Percentiles rank a stretch among this genome's conserved stretches.
These are phyloP conservation scores for Lasioglossum villosulum DNA, from an alignment of 2,888 invertebrate genomes.

Conservation along the genomic window DNA sequence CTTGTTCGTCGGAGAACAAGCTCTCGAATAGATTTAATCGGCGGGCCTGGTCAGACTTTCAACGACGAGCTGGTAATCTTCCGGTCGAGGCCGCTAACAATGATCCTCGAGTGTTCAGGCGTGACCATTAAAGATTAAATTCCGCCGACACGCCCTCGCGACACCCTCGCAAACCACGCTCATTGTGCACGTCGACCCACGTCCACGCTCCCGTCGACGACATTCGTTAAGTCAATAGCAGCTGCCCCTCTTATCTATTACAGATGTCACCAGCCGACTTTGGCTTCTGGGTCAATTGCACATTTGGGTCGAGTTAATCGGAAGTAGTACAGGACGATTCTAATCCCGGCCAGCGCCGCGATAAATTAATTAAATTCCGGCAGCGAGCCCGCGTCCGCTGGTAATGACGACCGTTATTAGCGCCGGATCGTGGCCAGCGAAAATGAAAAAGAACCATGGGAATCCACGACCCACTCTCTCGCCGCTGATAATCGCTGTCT, in stretches of 20 bases:
- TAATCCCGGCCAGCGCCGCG: constrained; percentile 31
- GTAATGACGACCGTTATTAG: constrained; percentile 14
- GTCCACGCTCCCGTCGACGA: constrained; percentile 49
- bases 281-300: constrained; percentile 66
- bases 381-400: constrained; percentile 21
- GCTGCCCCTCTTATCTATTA: constrained; percentile 70
- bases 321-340: constrained; percentile 48
- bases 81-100: constrained; percentile 12
- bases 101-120: constrained; percentile 11
- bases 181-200: constrained; percentile 35
- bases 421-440: neutral
- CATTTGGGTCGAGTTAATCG: constrained; percentile 68
- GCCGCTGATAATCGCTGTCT: neutral
- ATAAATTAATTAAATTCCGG: constrained; percentile 57
- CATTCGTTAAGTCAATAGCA: constrained; percentile 69
- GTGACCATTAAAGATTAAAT: constrained; percentile 37
- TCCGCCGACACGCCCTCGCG: neutral
- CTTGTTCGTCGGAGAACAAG: neutral
- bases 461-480: neutral
- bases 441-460: neutral
- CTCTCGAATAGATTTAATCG: neutral
- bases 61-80: constrained; percentile 21
- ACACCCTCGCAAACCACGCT: constrained; percentile 7
- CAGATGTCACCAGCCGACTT: constrained; percentile 69
- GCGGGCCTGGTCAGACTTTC: neutral